Evolutionary conservation across 2,113 vertebrate species (phyloP).

Genomic region (Chaetodon auriga): DNA sequence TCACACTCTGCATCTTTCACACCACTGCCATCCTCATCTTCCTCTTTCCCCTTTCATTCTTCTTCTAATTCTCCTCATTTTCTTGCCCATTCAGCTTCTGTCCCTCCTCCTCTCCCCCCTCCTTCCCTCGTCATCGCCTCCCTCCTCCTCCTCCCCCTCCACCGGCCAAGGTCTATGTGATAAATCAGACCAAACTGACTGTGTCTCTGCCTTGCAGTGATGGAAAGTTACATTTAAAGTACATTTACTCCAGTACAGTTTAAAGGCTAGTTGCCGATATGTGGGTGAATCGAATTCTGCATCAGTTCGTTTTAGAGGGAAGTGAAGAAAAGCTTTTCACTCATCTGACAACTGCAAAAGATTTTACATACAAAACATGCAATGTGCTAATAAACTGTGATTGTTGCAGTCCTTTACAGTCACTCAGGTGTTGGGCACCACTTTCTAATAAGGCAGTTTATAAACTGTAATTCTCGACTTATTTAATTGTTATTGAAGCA

Average conservation of each 20-base stretch:
- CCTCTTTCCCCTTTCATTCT: not conserved
- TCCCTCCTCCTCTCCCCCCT: not conserved
- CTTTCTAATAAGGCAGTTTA: too few species aligned
- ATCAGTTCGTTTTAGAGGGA: not conserved
- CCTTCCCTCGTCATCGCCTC: slow-evolving; percentile 28
- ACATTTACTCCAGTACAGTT: slow-evolving; percentile 24
- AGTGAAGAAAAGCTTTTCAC: not conserved
- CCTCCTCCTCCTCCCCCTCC: slow-evolving; percentile 30
- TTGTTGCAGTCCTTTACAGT: too few species aligned
- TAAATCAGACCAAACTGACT: slow-evolving; percentile 56
- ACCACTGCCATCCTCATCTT: not conserved
- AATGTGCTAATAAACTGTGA: not conserved
- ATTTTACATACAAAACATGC: not conserved
- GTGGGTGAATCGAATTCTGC: not conserved
- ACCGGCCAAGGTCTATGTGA: slow-evolving; percentile 61
- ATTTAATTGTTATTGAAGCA: not conserved
- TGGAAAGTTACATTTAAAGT: slow-evolving; percentile 19
- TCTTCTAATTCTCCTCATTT: not conserved
- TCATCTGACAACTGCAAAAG: not conserved
- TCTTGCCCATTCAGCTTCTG: slow-evolving; percentile 8
- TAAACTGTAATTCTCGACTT: too few species aligned
- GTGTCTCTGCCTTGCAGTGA: slow-evolving; percentile 10
- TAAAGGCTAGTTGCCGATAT: not conserved
- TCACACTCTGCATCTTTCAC: not conserved
- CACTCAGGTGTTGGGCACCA: too few species aligned